A percentile compares a stretch with the other conserved stretches of the same genome.
These are phyloP conservation scores for Agriopis leucophaearia DNA, from an alignment of 2,888 invertebrate species.

Conservation along the genomic window DNA sequence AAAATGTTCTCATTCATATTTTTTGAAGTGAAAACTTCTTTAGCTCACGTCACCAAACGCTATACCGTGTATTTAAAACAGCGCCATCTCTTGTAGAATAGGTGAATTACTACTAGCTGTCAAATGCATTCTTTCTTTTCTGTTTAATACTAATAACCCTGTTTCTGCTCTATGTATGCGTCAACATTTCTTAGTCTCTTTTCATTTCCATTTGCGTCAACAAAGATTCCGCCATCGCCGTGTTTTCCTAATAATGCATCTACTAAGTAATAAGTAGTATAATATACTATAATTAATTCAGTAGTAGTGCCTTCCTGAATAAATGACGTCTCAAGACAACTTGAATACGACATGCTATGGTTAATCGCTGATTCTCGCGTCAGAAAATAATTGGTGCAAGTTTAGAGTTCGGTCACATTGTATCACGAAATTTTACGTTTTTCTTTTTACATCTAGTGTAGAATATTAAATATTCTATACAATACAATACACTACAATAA, in stretches of 20 bases:
- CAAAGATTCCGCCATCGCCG: neutral
- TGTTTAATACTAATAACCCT: too few species aligned
- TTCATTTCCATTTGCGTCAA: neutral
- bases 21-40: too few species aligned
- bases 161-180: too few species aligned
- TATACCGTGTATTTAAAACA: too few species aligned
- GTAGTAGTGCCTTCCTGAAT: conserved; percentile 12
- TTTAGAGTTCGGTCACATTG: conserved; percentile 17
- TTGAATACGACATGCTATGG: conserved; percentile 12
- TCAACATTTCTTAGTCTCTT: too few species aligned
- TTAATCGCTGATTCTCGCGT: conserved; percentile 12
- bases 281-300: conserved; percentile 4
- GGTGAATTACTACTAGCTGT: too few species aligned
- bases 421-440: neutral
- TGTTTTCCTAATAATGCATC: neutral
- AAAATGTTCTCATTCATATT: too few species aligned
- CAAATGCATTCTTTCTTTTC: too few species aligned
- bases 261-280: neutral
- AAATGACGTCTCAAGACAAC: conserved; percentile 18
- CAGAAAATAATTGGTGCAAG: conserved; percentile 32
- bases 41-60: too few species aligned
- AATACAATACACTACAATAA: too few species aligned
- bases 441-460: neutral
- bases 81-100: too few species aligned
- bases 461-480: too few species aligned